Percentiles rank a stretch among this genome's conserved stretches.
These are phyloP conservation scores for Acropternis orthonyx DNA, from an alignment of 2,797 vertebrate genomes.

Conservation along the genomic window DNA sequence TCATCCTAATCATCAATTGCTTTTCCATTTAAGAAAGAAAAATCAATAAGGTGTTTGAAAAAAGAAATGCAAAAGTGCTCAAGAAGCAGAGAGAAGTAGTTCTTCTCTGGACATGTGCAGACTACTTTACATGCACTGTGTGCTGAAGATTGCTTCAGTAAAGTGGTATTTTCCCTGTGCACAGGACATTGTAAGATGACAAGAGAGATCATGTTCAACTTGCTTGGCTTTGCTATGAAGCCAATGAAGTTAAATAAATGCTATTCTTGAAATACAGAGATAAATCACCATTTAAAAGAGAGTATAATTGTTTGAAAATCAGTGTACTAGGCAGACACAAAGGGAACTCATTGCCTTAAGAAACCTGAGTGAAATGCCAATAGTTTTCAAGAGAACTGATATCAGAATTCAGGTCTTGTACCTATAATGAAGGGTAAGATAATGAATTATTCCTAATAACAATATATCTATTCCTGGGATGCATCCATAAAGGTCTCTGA, in stretches of 20 bases:
- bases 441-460: slow-evolving; percentile 19
- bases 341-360: background rate
- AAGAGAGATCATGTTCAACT: slow-evolving; percentile 9
- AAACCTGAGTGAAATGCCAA: background rate
- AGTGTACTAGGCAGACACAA: background rate
- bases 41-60: background rate
- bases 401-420: slow-evolving; percentile 13
- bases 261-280: background rate
- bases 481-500: background rate
- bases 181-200: slow-evolving; percentile 5
- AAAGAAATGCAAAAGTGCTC: background rate
- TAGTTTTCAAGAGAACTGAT: background rate
- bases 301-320: background rate
- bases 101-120: background rate
- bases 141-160: background rate
- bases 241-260: background rate
- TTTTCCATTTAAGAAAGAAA: background rate
- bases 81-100: background rate
- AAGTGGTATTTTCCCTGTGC: background rate
- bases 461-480: slow-evolving; percentile 6
- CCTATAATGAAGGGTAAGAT: background rate
- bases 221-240: background rate
- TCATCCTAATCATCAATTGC: background rate
- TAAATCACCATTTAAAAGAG: slow-evolving; percentile 1
- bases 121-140: background rate